These are phyloP conservation scores for Aviceda subcristata DNA, from an alignment of 2,113 vertebrate genomes.

Conservation along the genomic window DNA sequence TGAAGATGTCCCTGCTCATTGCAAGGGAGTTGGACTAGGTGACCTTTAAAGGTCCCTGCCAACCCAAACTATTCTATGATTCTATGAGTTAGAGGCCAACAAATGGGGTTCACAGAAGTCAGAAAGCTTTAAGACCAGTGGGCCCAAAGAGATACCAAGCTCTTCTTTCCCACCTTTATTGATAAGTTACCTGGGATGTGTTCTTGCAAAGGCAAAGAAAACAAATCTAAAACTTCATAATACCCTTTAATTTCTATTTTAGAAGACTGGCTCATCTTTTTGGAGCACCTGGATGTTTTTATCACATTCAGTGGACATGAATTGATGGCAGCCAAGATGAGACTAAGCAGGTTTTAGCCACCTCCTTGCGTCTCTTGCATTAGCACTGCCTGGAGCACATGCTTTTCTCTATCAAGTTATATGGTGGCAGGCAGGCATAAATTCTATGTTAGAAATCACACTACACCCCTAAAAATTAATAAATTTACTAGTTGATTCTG, in stretches of 20 bases:
- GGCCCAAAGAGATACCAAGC: background rate
- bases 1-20: too few relatives aligned
- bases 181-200: conserved; percentile 7
- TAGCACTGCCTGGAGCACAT: background rate
- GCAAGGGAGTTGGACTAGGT: too few relatives aligned
- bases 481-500: background rate
- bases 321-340: background rate
- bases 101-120: background rate
- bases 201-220: background rate
- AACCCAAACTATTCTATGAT: too few relatives aligned
- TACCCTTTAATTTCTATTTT: background rate
- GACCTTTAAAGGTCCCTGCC: too few relatives aligned
- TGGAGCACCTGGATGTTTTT: background rate
- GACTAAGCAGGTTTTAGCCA: background rate
- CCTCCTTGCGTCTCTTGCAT: background rate
- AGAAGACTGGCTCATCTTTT: background rate
- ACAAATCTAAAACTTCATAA: background rate
- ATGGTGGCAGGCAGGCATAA: background rate
- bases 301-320: background rate
- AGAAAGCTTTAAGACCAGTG: background rate
- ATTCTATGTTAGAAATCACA: background rate
- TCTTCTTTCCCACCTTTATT: background rate
- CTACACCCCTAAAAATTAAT: background rate
- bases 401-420: background rate
- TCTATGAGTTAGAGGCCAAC: background rate